Evolutionary conservation across 2,888 invertebrate species (phyloP).

Genomic region (Dorcus hopei): DNA sequence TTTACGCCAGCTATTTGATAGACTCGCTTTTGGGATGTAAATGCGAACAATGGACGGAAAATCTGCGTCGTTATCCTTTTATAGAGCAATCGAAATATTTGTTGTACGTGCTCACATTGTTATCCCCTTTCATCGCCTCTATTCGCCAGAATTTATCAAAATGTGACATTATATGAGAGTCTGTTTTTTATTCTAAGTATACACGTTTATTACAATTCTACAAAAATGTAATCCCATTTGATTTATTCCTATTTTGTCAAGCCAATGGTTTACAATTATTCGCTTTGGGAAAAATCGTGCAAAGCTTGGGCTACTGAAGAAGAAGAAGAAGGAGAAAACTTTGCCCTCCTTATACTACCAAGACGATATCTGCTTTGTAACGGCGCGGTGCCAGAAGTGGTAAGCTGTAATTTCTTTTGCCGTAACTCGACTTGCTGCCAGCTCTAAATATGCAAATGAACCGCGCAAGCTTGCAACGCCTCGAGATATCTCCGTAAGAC

Average conservation of each 20-base stretch:
- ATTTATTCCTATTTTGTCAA: too few species aligned
- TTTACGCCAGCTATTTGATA: constrained; percentile 14
- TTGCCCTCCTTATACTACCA: too few species aligned
- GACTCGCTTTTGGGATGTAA: constrained; percentile 6
- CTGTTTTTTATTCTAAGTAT: too few species aligned
- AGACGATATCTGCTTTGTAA: background rate
- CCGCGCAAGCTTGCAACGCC: constrained; percentile 1
- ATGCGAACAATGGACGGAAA: constrained; percentile 1
- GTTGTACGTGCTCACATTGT: background rate
- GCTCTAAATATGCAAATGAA: constrained; percentile 1
- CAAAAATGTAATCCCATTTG: too few species aligned
- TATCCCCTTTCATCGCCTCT: background rate
- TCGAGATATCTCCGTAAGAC: constrained; percentile 1
- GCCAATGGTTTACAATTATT: too few species aligned
- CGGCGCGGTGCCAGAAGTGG: background rate
- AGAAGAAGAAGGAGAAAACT: too few species aligned
- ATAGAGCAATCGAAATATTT: background rate
- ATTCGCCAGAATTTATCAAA: background rate
- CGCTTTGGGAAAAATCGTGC: too few species aligned
- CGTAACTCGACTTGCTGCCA: background rate
- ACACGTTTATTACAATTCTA: too few species aligned
- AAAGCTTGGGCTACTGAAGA: too few species aligned
- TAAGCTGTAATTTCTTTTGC: constrained; percentile 1
- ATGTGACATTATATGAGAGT: too few species aligned
- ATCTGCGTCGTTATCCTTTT: background rate